phyloP scores from a whole-genome alignment of 2,888 invertebrate species.

The Neocrepidodera transversa region DNA sequence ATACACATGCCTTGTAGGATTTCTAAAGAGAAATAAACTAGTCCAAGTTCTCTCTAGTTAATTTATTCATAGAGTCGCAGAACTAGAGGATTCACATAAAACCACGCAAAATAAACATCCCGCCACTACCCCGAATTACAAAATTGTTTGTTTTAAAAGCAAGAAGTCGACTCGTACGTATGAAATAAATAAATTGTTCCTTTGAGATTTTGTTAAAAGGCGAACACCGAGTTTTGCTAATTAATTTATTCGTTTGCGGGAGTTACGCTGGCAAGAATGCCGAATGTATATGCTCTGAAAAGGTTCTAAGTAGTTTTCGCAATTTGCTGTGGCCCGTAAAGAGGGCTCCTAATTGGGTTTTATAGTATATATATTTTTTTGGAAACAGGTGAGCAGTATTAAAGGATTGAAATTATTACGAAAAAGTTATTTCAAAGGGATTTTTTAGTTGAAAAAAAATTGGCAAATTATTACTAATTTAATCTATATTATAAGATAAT shows the following conservation, averaged over 20 bases:
- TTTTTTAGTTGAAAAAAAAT: too few relatives aligned
- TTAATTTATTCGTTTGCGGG: slow-evolving; percentile 36
- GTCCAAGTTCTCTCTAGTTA: neutral
- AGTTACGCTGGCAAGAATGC: slow-evolving; percentile 11
- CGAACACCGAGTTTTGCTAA: slow-evolving; percentile 28
- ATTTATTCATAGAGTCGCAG: neutral
- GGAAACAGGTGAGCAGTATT: slow-evolving; percentile 2
- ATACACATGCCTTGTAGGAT: too few relatives aligned
- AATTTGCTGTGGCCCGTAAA: slow-evolving; percentile 8
- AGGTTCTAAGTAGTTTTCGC: slow-evolving; percentile 27
- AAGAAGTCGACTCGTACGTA: slow-evolving; percentile 3
- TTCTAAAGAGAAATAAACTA: too few relatives aligned
- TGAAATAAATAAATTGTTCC: slow-evolving; percentile 33
- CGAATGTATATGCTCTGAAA: slow-evolving; percentile 13
- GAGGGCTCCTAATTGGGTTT: slow-evolving; percentile 15
- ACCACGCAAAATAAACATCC: slow-evolving; percentile 1
- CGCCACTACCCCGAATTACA: neutral
- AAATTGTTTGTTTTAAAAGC: slow-evolving; percentile 9
- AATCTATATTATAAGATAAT: too few relatives aligned
- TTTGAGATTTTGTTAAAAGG: slow-evolving; percentile 36
- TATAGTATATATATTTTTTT: slow-evolving; percentile 13
- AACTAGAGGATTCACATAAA: neutral
- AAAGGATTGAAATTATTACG: neutral
- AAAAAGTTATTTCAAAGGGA: too few relatives aligned
- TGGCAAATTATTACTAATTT: too few relatives aligned